Conservation (phyloP, 1,140 invertebrate genomes). For the Nephotettix cincticeps region DNA sequence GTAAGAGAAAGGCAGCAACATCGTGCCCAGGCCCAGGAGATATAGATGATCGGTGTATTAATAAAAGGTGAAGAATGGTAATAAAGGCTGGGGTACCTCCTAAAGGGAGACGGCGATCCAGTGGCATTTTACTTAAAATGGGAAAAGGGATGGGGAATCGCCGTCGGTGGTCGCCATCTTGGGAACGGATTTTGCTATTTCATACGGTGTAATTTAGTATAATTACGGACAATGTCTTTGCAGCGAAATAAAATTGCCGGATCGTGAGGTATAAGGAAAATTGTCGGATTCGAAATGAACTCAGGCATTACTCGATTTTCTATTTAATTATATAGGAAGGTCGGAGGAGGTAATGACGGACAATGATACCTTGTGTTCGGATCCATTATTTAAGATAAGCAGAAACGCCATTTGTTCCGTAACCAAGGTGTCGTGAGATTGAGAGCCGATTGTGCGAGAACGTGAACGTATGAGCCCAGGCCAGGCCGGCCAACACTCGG, state of each 20-base stretch:
- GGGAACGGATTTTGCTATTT: conserved; percentile 26
- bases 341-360: conserved; percentile 14
- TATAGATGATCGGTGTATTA: not conserved
- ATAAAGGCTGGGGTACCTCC: conserved; percentile 2
- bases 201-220: conserved; percentile 28
- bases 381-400: conserved; percentile 30
- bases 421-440: conserved; percentile 11
- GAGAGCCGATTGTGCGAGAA: no score
- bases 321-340: conserved; percentile 28
- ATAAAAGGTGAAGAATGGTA: not conserved
- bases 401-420: conserved; percentile 24
- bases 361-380: conserved; percentile 25
- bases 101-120: not conserved
- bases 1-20: no score
- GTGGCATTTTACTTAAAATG: conserved; percentile 25
- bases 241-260: conserved; percentile 24
- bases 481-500: no score
- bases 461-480: no score
- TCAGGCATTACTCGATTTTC: conserved; percentile 28
- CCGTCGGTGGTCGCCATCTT: conserved; percentile 8
- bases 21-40: no score
- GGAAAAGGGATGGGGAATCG: not conserved
- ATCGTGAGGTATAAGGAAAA: conserved; percentile 27
- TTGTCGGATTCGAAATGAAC: conserved; percentile 26
- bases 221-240: conserved; percentile 26